phyloP scores from a whole-genome alignment of 2,797 vertebrate genomes.

The Agapornis canus region DNA sequence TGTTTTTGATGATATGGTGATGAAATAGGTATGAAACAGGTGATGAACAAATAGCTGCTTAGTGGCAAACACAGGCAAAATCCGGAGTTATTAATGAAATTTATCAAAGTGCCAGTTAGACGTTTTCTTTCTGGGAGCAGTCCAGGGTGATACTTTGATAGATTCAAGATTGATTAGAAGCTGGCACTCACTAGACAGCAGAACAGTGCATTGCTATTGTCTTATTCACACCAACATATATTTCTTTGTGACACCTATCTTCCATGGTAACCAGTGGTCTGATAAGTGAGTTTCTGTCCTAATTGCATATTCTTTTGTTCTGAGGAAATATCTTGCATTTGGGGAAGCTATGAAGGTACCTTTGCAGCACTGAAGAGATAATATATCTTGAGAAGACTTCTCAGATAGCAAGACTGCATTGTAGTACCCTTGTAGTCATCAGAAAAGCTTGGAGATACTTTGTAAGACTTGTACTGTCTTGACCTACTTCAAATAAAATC shows the following conservation, averaged over 20 bases:
- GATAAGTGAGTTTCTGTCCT: not conserved
- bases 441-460: not conserved
- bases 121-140: not conserved
- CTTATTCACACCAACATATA: not conserved
- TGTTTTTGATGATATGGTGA: rapidly evolving
- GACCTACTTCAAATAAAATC: not conserved
- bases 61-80: not conserved
- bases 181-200: not conserved
- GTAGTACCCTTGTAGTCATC: not conserved
- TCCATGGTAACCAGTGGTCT: not conserved
- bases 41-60: not conserved
- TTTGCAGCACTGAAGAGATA: not conserved
- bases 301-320: not conserved
- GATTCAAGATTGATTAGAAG: not conserved
- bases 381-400: not conserved
- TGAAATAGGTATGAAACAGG: not conserved
- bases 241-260: not conserved
- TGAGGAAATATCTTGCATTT: not conserved
- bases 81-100: not conserved
- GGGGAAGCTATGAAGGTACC: not conserved
- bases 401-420: not conserved
- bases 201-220: not conserved
- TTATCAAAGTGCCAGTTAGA: not conserved
- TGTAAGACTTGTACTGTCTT: not conserved
- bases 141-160: not conserved